These are phyloP conservation scores for Agapornis roseicollis DNA, from an alignment of 2,113 vertebrate species.

Conservation along the genomic window DNA sequence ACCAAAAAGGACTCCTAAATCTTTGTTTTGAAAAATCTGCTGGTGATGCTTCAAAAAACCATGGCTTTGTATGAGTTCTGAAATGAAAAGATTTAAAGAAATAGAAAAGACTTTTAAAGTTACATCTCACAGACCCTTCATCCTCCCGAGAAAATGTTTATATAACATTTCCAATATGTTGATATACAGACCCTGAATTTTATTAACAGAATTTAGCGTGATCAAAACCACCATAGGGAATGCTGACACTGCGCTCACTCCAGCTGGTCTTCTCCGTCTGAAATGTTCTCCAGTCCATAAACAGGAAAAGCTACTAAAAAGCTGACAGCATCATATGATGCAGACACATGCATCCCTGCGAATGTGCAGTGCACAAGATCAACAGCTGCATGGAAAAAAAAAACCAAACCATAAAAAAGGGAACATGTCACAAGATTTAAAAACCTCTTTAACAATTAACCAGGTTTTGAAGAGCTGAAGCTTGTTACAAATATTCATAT, in stretches of 20 bases:
- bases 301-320: constrained; percentile 39
- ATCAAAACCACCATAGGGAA: constrained; percentile 23
- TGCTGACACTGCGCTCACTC: constrained; percentile 35
- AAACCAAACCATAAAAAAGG: background rate
- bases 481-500: background rate
- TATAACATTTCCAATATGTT: constrained; percentile 31
- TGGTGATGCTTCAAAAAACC: background rate
- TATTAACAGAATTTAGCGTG: constrained; percentile 27
- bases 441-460: background rate
- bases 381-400: constrained; percentile 36
- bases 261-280: constrained; percentile 31
- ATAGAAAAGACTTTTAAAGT: background rate
- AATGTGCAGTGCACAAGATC: constrained; percentile 23
- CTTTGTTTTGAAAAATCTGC: constrained; percentile 18
- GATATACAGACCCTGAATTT: constrained; percentile 30
- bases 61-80: background rate
- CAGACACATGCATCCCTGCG: background rate
- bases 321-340: background rate
- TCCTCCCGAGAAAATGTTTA: background rate
- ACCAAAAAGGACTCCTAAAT: constrained; percentile 14
- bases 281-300: constrained; percentile 6
- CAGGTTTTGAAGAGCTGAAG: background rate
- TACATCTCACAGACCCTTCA: background rate
- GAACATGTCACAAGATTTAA: background rate
- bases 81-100: background rate